Evolutionary conservation across 1,140 invertebrate species (phyloP), one percentile per base, ranked within the genome.

Genomic region (Pollicipes pollicipes): DNA sequence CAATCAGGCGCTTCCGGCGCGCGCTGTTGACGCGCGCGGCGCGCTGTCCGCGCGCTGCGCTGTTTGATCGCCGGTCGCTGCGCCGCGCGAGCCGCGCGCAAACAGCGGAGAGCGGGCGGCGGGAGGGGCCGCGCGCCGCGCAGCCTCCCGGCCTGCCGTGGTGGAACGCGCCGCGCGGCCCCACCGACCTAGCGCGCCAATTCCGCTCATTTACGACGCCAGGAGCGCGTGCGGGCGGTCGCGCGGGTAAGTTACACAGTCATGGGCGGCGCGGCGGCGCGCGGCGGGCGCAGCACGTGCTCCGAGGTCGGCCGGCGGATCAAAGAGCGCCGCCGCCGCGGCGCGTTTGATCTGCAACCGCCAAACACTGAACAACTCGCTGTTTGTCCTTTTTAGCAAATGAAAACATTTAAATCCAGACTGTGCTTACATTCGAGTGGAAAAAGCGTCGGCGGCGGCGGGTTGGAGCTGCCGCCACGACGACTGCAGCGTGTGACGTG

Each of bases 311-410:
- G 45, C 13, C 45, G 45, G 45, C 45, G 45, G 24, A 2, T 17
- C 24, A 10, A 58, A 58, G 24, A 21, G 21, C 45, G 45, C 13
- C 45, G 45, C 45, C 13, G 10, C 6, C 10, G 45, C 45, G 45
- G 45, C 21, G 45, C 45, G 45, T 58, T 58, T 58, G 45, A 58
- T 58, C 45, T 24, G 45, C 45, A 2, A 58, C 45, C 45, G 45
- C 45, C 45, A 58, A 58, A 58, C 45, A 21, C 17, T 21, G 45
- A 58, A 58, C 45, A 58, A 58, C 45, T 24, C 45, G 45, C 45
- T 58, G 45, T 58, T 58, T 58, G 45, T 58, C 45, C 45, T 58
- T 58, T 58, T 58, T 58, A 58, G 45, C 45, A 58, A 58, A 58
- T 58, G 45, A 58, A 58, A 58, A 58, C 45, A 58, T 58, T 58